Evolutionary conservation across 2,797 vertebrate species (phyloP).

Genomic region (Knipowitschia caucasica): DNA sequence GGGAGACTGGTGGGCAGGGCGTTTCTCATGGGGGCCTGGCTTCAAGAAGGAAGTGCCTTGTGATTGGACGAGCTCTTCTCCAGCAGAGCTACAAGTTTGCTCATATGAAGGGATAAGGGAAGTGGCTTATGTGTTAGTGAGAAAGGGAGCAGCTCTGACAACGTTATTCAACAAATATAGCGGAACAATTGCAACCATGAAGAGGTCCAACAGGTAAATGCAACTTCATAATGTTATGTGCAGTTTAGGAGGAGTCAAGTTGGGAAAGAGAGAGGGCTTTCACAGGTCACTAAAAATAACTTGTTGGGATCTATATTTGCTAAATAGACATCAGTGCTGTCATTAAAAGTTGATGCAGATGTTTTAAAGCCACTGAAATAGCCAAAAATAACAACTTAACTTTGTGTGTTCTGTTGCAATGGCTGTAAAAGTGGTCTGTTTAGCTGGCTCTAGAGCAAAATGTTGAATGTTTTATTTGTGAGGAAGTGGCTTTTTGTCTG

Average conservation of each 20-base stretch:
- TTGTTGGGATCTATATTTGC: not conserved
- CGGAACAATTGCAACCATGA: slow-evolving; percentile 64
- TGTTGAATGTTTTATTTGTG: not conserved
- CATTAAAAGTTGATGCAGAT: not conserved
- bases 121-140: slow-evolving; percentile 48
- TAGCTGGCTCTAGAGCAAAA: not conserved
- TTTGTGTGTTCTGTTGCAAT: not conserved
- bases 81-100: slow-evolving; percentile 63
- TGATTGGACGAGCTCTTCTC: slow-evolving; percentile 62
- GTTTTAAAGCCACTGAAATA: not conserved
- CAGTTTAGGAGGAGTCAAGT: not conserved
- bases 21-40: slow-evolving; percentile 28
- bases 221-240: not conserved
- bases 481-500: slow-evolving; percentile 35
- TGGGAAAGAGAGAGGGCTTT: not conserved
- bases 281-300: not conserved
- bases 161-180: slow-evolving; percentile 33
- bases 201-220: slow-evolving; percentile 74
- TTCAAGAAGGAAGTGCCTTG: slow-evolving; percentile 43
- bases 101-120: slow-evolving; percentile 69
- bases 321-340: not conserved
- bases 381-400: not conserved
- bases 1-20: slow-evolving; percentile 40
- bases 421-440: not conserved
- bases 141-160: slow-evolving; percentile 29